Evolutionary conservation across 2,888 invertebrate genomes (phyloP).

Genomic region (Alloplasta piceator): DNA sequence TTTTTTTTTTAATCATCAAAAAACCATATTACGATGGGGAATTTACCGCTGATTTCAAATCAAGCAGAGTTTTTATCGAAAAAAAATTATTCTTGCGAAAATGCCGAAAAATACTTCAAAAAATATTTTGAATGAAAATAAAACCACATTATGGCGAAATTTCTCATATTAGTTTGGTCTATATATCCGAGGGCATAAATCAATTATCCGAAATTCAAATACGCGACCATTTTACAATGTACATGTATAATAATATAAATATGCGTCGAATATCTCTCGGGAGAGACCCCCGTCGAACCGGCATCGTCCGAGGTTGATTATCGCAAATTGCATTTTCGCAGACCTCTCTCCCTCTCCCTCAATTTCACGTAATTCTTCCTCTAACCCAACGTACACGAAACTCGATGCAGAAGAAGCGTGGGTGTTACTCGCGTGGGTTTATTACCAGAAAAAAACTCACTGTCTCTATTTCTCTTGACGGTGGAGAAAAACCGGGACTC

Average conservation of each 20-base stretch:
- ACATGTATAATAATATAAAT: slow-evolving; percentile 28
- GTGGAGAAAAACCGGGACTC: slow-evolving; percentile 41
- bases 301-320: slow-evolving; percentile 66
- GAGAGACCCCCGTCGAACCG: slow-evolving; percentile 45
- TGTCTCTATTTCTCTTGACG: not conserved
- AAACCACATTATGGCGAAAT: too few species aligned
- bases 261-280: slow-evolving; percentile 29
- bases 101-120: too few species aligned
- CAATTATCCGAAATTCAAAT: too few species aligned
- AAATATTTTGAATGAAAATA: too few species aligned
- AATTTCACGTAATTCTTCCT: slow-evolving; percentile 18
- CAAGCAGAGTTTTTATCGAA: too few species aligned
- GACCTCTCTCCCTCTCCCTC: slow-evolving; percentile 29
- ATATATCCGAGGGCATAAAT: too few species aligned
- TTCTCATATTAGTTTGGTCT: too few species aligned
- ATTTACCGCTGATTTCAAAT: too few species aligned
- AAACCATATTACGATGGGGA: too few species aligned
- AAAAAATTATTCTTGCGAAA: too few species aligned
- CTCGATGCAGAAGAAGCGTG: slow-evolving; percentile 49
- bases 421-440: slow-evolving; percentile 62
- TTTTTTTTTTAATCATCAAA: too few species aligned
- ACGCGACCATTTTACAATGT: too few species aligned
- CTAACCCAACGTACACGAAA: slow-evolving; percentile 30
- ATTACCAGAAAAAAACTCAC: slow-evolving; percentile 49
- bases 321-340: slow-evolving; percentile 69